These are phyloP conservation scores for Charina bottae DNA, from an alignment of 2,113 vertebrate species.

Conservation along the genomic window DNA sequence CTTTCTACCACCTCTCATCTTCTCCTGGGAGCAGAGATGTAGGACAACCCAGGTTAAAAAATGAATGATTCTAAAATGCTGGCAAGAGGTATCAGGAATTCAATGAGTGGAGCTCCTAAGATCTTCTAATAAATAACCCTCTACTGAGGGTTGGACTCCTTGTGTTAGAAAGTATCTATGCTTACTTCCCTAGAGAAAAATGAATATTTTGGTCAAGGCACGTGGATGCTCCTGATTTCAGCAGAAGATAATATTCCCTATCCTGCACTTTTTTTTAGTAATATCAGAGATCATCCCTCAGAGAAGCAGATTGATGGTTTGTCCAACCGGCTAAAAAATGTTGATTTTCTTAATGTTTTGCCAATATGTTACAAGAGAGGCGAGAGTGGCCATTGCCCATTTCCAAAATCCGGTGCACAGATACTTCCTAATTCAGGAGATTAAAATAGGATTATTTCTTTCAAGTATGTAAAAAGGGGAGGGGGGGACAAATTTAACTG, in stretches of 20 bases:
- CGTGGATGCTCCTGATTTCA: background rate
- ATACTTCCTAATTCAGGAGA: too few relatives aligned
- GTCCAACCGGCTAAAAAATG: background rate
- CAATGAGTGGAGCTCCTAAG: background rate
- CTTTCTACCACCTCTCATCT: too few relatives aligned
- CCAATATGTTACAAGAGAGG: too few relatives aligned
- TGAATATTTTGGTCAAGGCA: background rate
- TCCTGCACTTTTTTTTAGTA: background rate
- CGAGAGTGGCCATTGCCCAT: too few relatives aligned
- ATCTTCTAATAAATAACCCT: background rate
- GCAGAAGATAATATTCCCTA: too few relatives aligned
- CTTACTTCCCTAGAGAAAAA: background rate
- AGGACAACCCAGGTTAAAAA: background rate
- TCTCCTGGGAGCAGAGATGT: too few relatives aligned
- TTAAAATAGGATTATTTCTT: background rate
- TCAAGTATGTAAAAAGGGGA: background rate
- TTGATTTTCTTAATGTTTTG: background rate
- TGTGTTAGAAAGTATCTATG: background rate
- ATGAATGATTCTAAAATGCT: background rate
- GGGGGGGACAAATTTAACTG: background rate
- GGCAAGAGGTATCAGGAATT: background rate
- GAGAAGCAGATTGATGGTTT: too few relatives aligned
- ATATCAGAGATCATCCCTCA: too few relatives aligned
- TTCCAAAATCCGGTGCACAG: too few relatives aligned
- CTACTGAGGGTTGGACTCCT: background rate